Conservation (phyloP, 2,797 vertebrate genomes). For the Emys orbicularis region DNA sequence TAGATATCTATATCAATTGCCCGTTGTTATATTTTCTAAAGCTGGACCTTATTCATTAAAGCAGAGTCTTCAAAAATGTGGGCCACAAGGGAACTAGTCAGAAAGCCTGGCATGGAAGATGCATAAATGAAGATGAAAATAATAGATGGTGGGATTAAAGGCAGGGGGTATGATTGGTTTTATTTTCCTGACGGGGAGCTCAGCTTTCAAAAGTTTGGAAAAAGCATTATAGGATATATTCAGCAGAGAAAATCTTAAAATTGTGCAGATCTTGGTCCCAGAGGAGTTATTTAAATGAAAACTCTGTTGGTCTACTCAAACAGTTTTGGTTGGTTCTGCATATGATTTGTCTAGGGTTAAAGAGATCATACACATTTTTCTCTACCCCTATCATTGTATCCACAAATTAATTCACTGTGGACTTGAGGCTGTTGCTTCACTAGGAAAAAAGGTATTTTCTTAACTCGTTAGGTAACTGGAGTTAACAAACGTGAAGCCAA, state of each 20-base stretch:
- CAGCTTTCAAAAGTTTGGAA: neutral
- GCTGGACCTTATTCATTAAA: neutral
- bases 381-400: neutral
- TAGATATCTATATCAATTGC: neutral
- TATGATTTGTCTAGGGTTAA: neutral
- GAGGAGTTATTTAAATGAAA: neutral
- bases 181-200: neutral
- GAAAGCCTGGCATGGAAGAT: neutral
- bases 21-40: neutral
- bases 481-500: neutral
- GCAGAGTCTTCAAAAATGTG: neutral
- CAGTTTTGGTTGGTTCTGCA: neutral
- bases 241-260: neutral
- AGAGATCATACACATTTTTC: neutral
- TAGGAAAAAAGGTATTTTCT: neutral
- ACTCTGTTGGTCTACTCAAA: neutral
- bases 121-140: neutral
- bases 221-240: neutral
- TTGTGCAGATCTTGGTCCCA: neutral
- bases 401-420: neutral
- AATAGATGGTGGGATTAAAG: neutral
- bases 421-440: neutral
- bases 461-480: neutral
- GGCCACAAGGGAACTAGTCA: neutral
- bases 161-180: neutral